A percentile compares a stretch with the other conserved stretches of the same genome.
These are phyloP conservation scores for Psilopogon haemacephalus DNA, from an alignment of 2,113 vertebrate genomes.

Conservation along the genomic window DNA sequence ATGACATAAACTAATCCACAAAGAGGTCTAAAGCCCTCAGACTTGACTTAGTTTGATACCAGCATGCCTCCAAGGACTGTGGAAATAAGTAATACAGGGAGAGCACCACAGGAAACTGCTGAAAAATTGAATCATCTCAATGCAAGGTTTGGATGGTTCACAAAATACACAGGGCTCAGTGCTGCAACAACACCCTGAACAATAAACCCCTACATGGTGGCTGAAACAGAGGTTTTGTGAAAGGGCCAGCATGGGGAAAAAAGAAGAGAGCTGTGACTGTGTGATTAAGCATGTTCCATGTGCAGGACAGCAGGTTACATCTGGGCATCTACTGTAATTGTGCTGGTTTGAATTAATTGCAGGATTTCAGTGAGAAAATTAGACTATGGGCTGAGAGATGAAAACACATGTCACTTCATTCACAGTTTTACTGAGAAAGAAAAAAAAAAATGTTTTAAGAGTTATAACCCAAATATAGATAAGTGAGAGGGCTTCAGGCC, in stretches of 20 bases:
- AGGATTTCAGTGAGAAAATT: too few species aligned
- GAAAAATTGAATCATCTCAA: rapidly evolving
- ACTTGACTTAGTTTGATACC: not conserved
- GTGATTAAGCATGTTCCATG: not conserved
- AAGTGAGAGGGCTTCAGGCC: too few species aligned
- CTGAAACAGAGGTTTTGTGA: not conserved
- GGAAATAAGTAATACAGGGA: not conserved
- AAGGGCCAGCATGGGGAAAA: not conserved
- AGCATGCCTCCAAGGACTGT: not conserved
- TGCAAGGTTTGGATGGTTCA: not conserved
- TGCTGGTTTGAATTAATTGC: too few species aligned
- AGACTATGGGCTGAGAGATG: too few species aligned
- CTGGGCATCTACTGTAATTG: rapidly evolving
- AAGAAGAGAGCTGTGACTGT: not conserved
- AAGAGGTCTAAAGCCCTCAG: not conserved
- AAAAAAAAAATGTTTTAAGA: too few species aligned
- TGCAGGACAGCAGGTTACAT: not conserved
- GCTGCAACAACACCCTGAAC: not conserved
- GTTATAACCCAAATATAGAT: too few species aligned
- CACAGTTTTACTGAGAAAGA: too few species aligned
- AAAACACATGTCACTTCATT: too few species aligned
- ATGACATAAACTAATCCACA: not conserved
- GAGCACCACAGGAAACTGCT: not conserved
- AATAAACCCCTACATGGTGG: rapidly evolving
- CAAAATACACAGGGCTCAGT: not conserved